phyloP scores from a whole-genome alignment of 2,113 vertebrate species.

The Chrysochloris asiatica region DNA sequence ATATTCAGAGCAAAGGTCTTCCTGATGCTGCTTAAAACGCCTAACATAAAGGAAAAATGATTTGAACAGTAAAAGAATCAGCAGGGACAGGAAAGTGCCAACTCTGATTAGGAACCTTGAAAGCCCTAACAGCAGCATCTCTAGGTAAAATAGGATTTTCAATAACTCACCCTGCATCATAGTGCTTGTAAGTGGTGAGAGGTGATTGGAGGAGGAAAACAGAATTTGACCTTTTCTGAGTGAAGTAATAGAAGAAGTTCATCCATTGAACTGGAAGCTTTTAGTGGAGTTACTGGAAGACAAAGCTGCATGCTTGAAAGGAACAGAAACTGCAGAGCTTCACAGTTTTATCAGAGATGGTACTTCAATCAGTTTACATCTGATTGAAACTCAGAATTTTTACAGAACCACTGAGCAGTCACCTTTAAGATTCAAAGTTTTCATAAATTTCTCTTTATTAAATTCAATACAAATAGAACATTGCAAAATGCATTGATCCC shows the following conservation, averaged over 20 bases:
- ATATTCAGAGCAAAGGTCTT: background rate
- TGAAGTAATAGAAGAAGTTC: conserved; percentile 66
- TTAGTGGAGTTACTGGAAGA: conserved; percentile 73
- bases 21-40: conserved; percentile 23
- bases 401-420: conserved; percentile 43
- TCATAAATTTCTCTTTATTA: conserved; percentile 50
- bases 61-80: conserved; percentile 70
- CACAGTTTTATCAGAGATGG: conserved; percentile 48
- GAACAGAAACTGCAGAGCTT: conserved; percentile 47
- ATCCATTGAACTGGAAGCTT: conserved; percentile 74
- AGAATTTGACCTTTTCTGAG: conserved; percentile 75
- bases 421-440: conserved; percentile 17
- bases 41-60: background rate
- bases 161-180: conserved; percentile 64
- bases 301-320: conserved; percentile 70
- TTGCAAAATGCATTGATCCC: conserved; percentile 33
- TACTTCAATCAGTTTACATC: conserved; percentile 66
- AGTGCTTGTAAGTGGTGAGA: conserved; percentile 58
- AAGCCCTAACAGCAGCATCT: conserved; percentile 74
- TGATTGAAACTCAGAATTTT: conserved; percentile 63
- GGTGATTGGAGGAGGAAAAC: conserved; percentile 57
- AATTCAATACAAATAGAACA: conserved; percentile 43
- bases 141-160: conserved; percentile 75
- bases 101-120: conserved; percentile 77
- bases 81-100: conserved; percentile 65